Evolutionary conservation across 2,888 invertebrate genomes (phyloP).

Genomic region (Taenaris catops): DNA sequence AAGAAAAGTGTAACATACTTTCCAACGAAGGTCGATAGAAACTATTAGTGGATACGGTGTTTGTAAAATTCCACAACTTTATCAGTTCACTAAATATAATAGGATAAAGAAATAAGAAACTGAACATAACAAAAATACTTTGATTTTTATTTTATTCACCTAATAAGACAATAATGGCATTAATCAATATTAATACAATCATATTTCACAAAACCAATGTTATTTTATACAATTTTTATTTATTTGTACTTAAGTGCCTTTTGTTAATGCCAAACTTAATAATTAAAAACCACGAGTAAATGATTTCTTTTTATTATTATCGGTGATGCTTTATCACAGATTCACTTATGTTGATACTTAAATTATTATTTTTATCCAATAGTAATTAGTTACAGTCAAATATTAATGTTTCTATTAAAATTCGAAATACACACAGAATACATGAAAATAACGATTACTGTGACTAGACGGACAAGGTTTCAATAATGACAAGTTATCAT

Average conservation of each 20-base stretch:
- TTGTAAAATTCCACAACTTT: neutral
- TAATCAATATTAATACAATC: constrained; percentile 32
- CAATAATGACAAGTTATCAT: no score
- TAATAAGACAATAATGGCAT: constrained; percentile 42
- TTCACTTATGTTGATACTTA: constrained; percentile 25
- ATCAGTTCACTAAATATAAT: constrained; percentile 13
- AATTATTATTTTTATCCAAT: no score
- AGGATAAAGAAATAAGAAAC: constrained; percentile 43
- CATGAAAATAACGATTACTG: no score
- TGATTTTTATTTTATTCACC: constrained; percentile 57
- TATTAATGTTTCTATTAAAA: no score
- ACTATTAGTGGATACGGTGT: no score
- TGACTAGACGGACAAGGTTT: no score
- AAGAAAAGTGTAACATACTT: no score
- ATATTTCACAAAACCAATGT: constrained; percentile 25
- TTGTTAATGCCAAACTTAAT: constrained; percentile 27
- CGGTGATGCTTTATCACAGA: constrained; percentile 32
- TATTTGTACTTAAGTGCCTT: constrained; percentile 71
- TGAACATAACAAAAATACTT: constrained; percentile 60
- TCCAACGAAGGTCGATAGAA: no score
- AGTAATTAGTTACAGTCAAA: no score
- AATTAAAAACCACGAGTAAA: constrained; percentile 13
- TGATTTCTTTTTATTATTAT: constrained; percentile 16
- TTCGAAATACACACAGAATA: no score
- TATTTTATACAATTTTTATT: constrained; percentile 20